These are phyloP conservation scores for Coryphaenoides rupestris DNA, from an alignment of 2,113 vertebrate species.

Conservation along the genomic window DNA sequence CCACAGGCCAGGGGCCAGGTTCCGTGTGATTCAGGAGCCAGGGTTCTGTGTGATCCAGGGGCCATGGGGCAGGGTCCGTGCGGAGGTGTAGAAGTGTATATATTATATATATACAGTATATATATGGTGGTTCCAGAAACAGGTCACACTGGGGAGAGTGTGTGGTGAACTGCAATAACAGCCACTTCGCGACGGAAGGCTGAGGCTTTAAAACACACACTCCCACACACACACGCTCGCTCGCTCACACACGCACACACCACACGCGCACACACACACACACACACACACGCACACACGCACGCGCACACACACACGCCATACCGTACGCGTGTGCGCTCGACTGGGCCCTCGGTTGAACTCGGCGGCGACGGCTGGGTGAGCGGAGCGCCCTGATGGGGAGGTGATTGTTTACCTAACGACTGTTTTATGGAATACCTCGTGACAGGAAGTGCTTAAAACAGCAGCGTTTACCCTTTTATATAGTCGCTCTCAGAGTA, in stretches of 20 bases:
- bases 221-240: background rate
- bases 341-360: constrained; percentile 51
- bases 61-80: background rate
- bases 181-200: constrained; percentile 49
- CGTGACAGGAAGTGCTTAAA: constrained; percentile 77
- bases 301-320: too few relatives aligned
- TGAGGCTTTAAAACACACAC: constrained; percentile 59
- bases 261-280: too few relatives aligned
- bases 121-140: constrained; percentile 49
- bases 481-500: constrained; percentile 72
- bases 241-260: too few relatives aligned
- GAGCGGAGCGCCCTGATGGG: constrained; percentile 47
- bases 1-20: too few relatives aligned
- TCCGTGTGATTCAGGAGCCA: background rate
- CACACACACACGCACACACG: too few relatives aligned
- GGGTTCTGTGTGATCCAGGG: too few relatives aligned
- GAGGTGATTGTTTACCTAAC: constrained; percentile 74
- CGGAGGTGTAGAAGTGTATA: constrained; percentile 21
- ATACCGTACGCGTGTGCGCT: too few relatives aligned
- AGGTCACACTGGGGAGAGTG: constrained; percentile 51
- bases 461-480: constrained; percentile 78
- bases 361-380: constrained; percentile 20
- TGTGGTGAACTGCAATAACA: constrained; percentile 66
- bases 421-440: constrained; percentile 71
- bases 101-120: too few relatives aligned